Base-by-base conservation (phyloP, 2,113 vertebrate genomes). In the Malurus melanocephalus region DNA sequence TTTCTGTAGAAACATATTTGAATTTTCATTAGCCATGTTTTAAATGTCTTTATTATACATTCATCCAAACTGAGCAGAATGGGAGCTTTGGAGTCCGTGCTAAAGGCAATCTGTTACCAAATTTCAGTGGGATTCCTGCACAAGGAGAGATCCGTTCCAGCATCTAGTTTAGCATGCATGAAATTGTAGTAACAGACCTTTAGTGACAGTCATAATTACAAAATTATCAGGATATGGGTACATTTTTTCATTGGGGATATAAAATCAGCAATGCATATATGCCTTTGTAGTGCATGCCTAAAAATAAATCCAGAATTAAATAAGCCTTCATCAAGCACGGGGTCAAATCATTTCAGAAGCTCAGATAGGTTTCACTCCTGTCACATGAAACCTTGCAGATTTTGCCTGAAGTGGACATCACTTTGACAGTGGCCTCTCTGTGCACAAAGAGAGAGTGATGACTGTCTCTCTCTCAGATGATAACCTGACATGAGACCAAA, bases 311-410 rank as follows among this genome's bases (percentile, higher is more conserved):
- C 65, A 78, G 57, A 89, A 64, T 57, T 80, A 80, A 93, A 79
- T 5, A 66, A 92, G 40, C 27, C 51, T 78, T 78, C 57, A 61
- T 46, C 35, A 85, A 85, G 59, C 46, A 49, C 0, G 0, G 17
- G 16, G 11, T 61, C 12, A 28, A 86, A 86, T 65, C 0, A 64
- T 81, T 73, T 73, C 0, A 3, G 77, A 75, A 84, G 33, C 73
- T 79, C 33, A 79, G 88, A 46, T 72, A 92, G 88, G 55, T 79
- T 84, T 89, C 80, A 65, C 16, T 92, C 51, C 46, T 79, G 74
- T 66, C 93, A 93, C 73, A 55, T n/a, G 69, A 90, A 93, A 89
- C 69, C 73, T 43, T 77, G 33, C 53, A 86, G 85, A 78, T 90
- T 89, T 74, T 87, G 83, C 69, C 85, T 78, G 45, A 67, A 90